A percentile compares a stretch with the other conserved stretches of the same genome.
Conservation (phyloP, 2,113 vertebrate genomes). For the Ardeotis arabs region DNA sequence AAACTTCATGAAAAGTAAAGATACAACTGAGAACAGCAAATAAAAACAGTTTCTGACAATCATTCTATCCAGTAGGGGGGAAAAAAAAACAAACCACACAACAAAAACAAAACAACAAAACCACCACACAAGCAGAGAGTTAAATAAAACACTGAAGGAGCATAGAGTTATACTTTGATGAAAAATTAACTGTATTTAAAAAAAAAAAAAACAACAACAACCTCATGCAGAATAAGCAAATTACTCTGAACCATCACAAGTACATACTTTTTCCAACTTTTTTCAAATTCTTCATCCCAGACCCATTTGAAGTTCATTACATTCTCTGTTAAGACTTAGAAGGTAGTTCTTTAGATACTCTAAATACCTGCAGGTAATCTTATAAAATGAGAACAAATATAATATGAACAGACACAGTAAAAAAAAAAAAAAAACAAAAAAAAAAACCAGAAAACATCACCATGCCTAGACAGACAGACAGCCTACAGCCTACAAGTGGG, state of each 20-base stretch:
- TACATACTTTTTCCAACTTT: background rate
- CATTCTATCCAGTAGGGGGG: too few relatives aligned
- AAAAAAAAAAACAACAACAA: background rate
- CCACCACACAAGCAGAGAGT: background rate
- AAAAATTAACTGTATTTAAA: background rate
- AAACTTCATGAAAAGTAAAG: background rate
- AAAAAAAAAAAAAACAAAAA: background rate
- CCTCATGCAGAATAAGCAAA: background rate
- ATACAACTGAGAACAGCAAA: background rate
- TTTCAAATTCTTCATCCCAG: background rate
- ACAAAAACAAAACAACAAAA: background rate
- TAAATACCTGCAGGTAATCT: background rate
- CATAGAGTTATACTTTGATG: background rate
- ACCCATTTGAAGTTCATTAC: background rate
- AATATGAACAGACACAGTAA: background rate
- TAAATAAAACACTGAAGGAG: background rate
- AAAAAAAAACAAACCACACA: too few relatives aligned
- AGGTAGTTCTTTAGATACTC: background rate
- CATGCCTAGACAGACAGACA: background rate
- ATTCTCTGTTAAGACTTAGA: background rate
- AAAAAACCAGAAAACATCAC: background rate
- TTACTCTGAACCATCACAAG: background rate
- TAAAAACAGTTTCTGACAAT: background rate
- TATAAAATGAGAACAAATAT: background rate
- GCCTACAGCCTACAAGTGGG: background rate